Percentiles rank a stretch among this genome's conserved stretches.
Evolutionary conservation across 2,113 vertebrate genomes (phyloP).

Genomic region (Daphoenositta chrysoptera): DNA sequence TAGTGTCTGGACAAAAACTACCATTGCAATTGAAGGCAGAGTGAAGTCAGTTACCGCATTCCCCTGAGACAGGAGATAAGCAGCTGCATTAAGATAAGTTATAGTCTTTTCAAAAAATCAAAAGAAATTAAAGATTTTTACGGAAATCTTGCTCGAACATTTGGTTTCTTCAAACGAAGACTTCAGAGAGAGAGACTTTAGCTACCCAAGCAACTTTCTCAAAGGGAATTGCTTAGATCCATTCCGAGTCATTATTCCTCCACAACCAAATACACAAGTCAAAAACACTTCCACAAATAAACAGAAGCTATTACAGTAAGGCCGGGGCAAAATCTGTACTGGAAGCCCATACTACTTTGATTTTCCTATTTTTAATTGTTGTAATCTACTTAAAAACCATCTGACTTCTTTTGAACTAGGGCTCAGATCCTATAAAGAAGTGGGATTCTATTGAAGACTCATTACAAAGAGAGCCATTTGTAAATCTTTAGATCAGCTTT

Average conservation of each 20-base stretch:
- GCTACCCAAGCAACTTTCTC: not conserved
- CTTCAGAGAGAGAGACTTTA: not conserved
- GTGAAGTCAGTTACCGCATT: not conserved
- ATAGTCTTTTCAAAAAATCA: not conserved
- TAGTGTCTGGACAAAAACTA: not conserved
- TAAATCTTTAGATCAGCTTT: not conserved
- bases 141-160: not conserved
- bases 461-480: not conserved
- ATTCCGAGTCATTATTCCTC: not conserved
- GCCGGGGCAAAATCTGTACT: not conserved
- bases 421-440: not conserved
- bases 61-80: not conserved
- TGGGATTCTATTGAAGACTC: not conserved
- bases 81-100: not conserved
- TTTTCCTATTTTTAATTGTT: not conserved
- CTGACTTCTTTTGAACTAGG: not conserved
- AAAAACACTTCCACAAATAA: conserved; percentile 2
- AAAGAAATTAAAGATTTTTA: not conserved
- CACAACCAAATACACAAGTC: not conserved
- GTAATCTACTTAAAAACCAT: not conserved
- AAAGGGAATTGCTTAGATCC: not conserved
- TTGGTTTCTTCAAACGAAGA: not conserved
- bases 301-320: not conserved
- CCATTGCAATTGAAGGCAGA: not conserved
- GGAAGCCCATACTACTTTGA: not conserved